Base-by-base conservation (phyloP, 2,888 invertebrate genomes). In the Meteorus cinctellus region DNA sequence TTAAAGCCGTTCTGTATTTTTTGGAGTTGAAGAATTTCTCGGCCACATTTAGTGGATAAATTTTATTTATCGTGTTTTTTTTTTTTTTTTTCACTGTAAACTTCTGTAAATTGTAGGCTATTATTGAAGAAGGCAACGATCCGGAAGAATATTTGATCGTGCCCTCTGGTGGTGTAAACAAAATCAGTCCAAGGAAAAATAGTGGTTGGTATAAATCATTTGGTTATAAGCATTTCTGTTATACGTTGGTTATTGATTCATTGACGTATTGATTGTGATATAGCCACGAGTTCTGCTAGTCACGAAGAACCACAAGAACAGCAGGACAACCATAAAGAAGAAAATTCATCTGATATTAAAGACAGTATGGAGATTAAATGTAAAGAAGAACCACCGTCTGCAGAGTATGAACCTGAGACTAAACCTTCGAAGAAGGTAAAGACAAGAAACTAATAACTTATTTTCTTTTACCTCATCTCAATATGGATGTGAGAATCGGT, bases 41-140 rank as follows among this genome's bases (percentile, higher is more conserved):
- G 5, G 29, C 19, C 24, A 14, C 27, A 48, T 45, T 41, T 27
- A 66, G 6, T 41, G 27, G 24, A 16, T 2, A 4, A 34, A 8
- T 34, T 45, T 45, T 45, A 12, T 16, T 14, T 48, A 4, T n/a
- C 16, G n/a, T 36, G 51, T 68, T 60, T 51, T 41, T 41, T 12
- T 60, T 29, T n/a, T n/a, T n/a, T 29, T 1, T 8, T 4, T 24
- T 24, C 24, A 24, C 3, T 62, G 67, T 62, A 36, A 29, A 62
- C 8, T 62, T 16, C 12, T 62, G 24, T 34, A 16, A 65, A 36
- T 90, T 91, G 89, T 87, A 95, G 93, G 93, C 94, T 8, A 85
- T 93, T 69, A 91, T 92, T 84, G 93, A 93, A 16, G 94, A 95
- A 87, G 95, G 95, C 4, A 90, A 93, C 76, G 93, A 96, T 91